Conservation (phyloP, 2,113 vertebrate species). For the Sarotherodon lohbergeri region DNA sequence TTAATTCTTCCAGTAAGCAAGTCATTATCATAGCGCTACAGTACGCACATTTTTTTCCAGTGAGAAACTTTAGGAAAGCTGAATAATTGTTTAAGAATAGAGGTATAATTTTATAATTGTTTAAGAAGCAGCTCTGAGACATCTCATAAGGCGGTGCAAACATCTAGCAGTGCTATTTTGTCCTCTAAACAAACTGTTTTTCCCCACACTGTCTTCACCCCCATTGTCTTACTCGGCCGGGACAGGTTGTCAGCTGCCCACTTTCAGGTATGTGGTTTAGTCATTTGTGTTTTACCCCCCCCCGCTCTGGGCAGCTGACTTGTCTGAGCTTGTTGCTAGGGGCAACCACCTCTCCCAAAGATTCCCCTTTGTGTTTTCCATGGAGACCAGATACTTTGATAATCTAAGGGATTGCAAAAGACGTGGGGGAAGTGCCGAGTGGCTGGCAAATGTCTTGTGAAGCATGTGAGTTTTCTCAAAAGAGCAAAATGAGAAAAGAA, state of each 20-base stretch:
- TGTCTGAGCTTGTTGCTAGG: constrained; percentile 65
- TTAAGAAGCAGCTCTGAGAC: background rate
- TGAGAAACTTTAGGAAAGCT: background rate
- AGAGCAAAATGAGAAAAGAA: constrained; percentile 16
- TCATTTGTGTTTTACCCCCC: constrained; percentile 37
- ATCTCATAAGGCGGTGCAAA: background rate
- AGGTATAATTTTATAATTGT: background rate
- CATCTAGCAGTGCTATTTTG: background rate
- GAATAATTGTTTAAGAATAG: background rate
- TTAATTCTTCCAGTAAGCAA: background rate
- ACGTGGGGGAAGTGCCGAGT: constrained; percentile 45
- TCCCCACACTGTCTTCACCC: background rate
- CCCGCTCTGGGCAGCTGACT: constrained; percentile 43
- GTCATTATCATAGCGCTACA: background rate
- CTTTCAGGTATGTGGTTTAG: constrained; percentile 33
- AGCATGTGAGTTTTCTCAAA: constrained; percentile 28
- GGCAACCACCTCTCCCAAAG: constrained; percentile 63
- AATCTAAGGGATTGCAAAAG: constrained; percentile 63
- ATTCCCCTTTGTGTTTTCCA: constrained; percentile 47
- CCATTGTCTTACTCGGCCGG: background rate
- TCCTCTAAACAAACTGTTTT: background rate
- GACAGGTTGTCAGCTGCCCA: constrained; percentile 28
- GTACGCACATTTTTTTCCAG: background rate
- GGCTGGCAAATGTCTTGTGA: constrained; percentile 47
- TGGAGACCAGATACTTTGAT: constrained; percentile 70